Evolutionary conservation across 1,140 invertebrate species (phyloP), one percentile per base, ranked within the genome.

Genomic region (Chironomus tepperi): DNA sequence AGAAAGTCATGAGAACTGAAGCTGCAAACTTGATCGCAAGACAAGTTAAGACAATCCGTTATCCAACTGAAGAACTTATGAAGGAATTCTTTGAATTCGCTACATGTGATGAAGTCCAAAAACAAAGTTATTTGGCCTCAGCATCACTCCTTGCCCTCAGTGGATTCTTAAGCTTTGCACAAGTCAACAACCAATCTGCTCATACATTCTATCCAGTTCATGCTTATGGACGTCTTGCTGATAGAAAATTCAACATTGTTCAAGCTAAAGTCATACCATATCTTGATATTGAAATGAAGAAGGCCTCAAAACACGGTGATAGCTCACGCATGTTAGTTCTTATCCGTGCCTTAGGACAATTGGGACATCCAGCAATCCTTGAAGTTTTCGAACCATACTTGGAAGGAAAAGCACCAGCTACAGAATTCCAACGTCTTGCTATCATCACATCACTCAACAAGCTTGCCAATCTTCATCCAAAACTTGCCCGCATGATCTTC

Each of bases 51-150:
- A 79, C 84, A 64, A 83, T 86, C 18, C 85, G 84, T 6, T 84
- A 85, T 64, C 90, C 90, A 16, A 91, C 89, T 0, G 79, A 84
- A 57, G 85, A 89, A 77, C 86, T 89, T 72, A 83, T 91, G 80
- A 80, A 80, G 21, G 78, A 84, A 6, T 88, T 89, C 80, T 84
- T n/a, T 21, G 6, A 81, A 70, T 74, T 90, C 47, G 83, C 84
- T 1, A 86, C 82, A 21, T 82, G 80, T 42, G 79, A 82, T 7
- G 79, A 85, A 75, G 84, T 88, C 7, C 79, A 76, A 65, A 77
- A 85, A 7, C 82, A 89, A 77, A 10, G 65, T 0, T 75, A 74
- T 70, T 77, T 90, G 2, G 86, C 88, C 76, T 78, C 79, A 15
- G 81, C 85, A 16, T 85, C 87, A 47, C 77, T 90, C 47, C 76